Evolutionary conservation across 1,140 invertebrate species (phyloP).

Genomic region (Pantala flavescens): DNA sequence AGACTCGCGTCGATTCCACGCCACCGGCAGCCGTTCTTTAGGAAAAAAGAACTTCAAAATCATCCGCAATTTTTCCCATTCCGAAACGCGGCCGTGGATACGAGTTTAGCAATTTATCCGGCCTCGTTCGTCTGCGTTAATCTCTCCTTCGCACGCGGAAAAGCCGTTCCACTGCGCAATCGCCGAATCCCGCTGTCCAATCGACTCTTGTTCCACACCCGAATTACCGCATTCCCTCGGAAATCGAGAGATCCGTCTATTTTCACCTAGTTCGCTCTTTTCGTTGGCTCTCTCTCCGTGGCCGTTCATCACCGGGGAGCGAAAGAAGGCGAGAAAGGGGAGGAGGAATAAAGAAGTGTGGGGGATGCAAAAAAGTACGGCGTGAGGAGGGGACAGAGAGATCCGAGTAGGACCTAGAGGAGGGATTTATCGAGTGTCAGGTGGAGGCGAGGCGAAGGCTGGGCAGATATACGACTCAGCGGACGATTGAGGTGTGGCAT

Average conservation of each 20-base stretch:
- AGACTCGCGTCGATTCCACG: too few relatives aligned
- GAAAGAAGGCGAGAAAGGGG: constrained; percentile 15
- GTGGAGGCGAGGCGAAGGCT: not conserved
- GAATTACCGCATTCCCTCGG: too few relatives aligned
- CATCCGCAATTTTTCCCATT: too few relatives aligned
- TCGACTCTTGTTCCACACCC: too few relatives aligned
- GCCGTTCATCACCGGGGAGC: constrained; percentile 3
- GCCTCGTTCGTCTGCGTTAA: too few relatives aligned
- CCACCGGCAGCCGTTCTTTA: too few relatives aligned
- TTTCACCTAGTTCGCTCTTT: not conserved
- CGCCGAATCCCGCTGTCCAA: too few relatives aligned
- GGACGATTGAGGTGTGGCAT: constrained; percentile 7
- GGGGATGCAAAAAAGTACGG: not conserved
- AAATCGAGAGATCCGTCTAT: not conserved
- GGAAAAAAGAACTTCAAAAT: too few relatives aligned
- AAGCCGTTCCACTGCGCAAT: too few relatives aligned
- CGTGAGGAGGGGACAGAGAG: not conserved
- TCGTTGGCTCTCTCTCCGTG: not conserved
- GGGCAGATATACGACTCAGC: not conserved
- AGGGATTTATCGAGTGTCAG: constrained; percentile 8
- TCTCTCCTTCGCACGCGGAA: too few relatives aligned
- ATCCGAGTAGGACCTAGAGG: not conserved
- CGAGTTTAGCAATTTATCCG: too few relatives aligned
- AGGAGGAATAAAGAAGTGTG: not conserved
- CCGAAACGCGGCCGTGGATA: too few relatives aligned